Evolutionary conservation across 2,113 vertebrate species (phyloP).

Genomic region (Albula goreensis): DNA sequence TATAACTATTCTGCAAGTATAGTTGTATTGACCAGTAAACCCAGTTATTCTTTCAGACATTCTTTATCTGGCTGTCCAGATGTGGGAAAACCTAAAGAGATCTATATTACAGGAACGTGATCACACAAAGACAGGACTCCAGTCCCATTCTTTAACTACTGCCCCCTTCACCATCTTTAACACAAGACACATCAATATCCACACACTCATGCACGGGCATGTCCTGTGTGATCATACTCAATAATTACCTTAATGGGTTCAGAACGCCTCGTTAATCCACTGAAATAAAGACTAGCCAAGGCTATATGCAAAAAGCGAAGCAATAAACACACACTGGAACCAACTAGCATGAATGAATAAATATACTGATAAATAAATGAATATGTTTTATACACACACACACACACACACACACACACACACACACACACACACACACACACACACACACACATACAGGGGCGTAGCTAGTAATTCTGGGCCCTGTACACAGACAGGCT

Average conservation of each 20-base stretch:
- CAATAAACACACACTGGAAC: not conserved
- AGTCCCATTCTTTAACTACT: not conserved
- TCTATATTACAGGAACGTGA: not conserved
- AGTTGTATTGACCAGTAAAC: no score
- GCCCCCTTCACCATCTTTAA: not conserved
- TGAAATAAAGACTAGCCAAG: constrained; percentile 1
- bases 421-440: not conserved
- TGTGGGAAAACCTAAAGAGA: not conserved
- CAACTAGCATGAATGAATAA: not conserved
- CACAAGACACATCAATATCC: not conserved
- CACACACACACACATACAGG: not conserved
- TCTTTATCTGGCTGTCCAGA: no score
- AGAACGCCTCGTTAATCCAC: constrained; percentile 6
- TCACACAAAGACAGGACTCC: not conserved
- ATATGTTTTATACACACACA: not conserved
- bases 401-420: not conserved
- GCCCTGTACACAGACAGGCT: no score
- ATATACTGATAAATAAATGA: not conserved
- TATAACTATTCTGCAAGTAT: not conserved
- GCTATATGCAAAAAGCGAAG: not conserved
- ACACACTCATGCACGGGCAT: not conserved
- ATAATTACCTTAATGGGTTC: not conserved
- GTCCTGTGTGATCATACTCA: not conserved
- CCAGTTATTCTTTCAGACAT: no score
- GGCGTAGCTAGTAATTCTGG: no score